phyloP scores from a whole-genome alignment of 2,113 vertebrate genomes.

The Neomonachus schauinslandi region DNA sequence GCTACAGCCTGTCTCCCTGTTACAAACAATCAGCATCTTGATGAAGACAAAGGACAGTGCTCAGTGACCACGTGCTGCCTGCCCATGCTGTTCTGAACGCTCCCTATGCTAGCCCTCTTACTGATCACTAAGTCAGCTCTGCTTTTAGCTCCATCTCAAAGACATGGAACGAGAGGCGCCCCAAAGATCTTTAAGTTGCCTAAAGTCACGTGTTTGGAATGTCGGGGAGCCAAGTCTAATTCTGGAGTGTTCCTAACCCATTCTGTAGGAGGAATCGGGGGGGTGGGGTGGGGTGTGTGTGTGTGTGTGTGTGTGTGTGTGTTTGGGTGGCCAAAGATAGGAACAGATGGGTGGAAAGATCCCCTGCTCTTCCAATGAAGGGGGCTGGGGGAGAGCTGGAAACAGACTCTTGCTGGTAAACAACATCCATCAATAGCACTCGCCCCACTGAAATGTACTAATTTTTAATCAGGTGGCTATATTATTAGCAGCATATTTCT shows the following conservation, averaged over 20 bases:
- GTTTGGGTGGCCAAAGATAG: background rate
- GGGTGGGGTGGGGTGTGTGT: background rate
- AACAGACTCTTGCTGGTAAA: background rate
- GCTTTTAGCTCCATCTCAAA: background rate
- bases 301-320: background rate
- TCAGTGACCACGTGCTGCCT: fast-evolving
- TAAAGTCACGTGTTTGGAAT: background rate
- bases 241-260: background rate
- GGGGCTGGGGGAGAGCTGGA: too few species aligned
- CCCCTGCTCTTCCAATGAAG: background rate
- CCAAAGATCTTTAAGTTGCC: background rate
- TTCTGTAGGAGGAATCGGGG: background rate
- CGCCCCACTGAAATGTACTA: background rate
- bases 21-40: background rate
- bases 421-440: background rate
- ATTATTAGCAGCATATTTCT: background rate
- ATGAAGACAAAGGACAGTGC: background rate
- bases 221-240: background rate
- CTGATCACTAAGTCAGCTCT: background rate
- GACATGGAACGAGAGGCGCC: background rate
- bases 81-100: background rate
- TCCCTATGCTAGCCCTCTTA: background rate
- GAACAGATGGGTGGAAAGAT: background rate
- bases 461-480: background rate
- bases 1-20: background rate